phyloP scores from a whole-genome alignment of 2,113 vertebrate species.

The Piaya cayana region DNA sequence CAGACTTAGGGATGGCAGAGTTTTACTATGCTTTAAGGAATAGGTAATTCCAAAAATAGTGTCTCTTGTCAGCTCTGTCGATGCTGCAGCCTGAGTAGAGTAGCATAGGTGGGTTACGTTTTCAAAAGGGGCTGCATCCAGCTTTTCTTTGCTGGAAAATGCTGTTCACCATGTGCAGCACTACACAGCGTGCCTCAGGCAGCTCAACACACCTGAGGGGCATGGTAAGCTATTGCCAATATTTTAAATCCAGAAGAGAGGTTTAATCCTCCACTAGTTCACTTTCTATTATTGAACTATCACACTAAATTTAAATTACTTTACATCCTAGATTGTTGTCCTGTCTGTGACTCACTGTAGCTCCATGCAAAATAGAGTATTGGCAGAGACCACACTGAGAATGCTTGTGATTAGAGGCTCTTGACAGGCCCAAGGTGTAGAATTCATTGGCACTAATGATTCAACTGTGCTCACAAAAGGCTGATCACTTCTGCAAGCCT shows the following conservation, averaged over 20 bases:
- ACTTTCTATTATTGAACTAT: background rate
- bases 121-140: background rate
- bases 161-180: rapidly evolving
- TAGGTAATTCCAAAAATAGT: constrained; percentile 21
- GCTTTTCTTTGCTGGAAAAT: background rate
- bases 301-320: background rate
- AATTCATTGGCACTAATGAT: background rate
- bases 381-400: background rate
- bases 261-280: background rate
- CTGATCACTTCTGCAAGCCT: background rate
- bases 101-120: background rate
- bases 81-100: background rate
- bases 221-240: background rate
- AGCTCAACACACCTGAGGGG: background rate
- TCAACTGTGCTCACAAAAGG: background rate
- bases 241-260: background rate
- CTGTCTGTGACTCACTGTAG: background rate
- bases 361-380: background rate
- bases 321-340: background rate
- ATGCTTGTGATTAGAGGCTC: background rate
- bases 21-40: background rate
- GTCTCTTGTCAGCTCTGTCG: background rate
- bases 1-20: background rate
- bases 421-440: background rate
- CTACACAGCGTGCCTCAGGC: background rate